Evolutionary conservation across 2,888 invertebrate species (phyloP), one percentile per base, ranked within the genome.

Genomic region (Thereva nobilitata): DNA sequence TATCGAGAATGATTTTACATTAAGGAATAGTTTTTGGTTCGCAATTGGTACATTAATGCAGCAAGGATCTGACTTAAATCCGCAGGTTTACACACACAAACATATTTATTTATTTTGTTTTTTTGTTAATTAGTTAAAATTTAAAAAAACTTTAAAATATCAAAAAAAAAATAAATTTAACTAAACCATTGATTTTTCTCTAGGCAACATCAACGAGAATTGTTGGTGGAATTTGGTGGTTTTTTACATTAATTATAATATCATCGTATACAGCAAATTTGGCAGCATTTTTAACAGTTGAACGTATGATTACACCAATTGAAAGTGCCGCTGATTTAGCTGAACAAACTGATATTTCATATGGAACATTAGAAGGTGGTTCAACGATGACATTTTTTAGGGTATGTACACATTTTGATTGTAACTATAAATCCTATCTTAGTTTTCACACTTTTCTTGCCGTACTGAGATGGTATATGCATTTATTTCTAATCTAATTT

Each of bases 151-250:
- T n/a, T n/a, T n/a, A n/a, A 23, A 23, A 23, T 23, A 23, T 1
- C 23, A 23, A 23, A 23, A 23, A n/a, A n/a, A n/a, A n/a, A n/a
- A n/a, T n/a, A n/a, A 23, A 23, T 12, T n/a, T 49, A 49, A 49
- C 3, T n/a, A 49, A 3, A 49, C 10, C 54, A 37, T 57, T 7
- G 38, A 4, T 35, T 41, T 40, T 44, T 45, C 72, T 73, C 34
- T 76, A 93, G 93, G 93, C 93, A 3, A 92, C 93, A 2, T 93
- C 93, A 4, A 98, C 98, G 0, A 85, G 98, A 64, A 93, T 98
- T 71, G 96, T 98, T 5, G 96, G 97, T 7, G 96, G 93, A 0
- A 93, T 95, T 74, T 99, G 98, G 98, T 99, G 98, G 97, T 98
- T 99, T 83, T 99, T 99, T 83, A 98, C 97, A 0, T 86, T 99